Evolutionary conservation across 1,140 invertebrate species (phyloP).

Genomic region (Paraescarpia echinospica): DNA sequence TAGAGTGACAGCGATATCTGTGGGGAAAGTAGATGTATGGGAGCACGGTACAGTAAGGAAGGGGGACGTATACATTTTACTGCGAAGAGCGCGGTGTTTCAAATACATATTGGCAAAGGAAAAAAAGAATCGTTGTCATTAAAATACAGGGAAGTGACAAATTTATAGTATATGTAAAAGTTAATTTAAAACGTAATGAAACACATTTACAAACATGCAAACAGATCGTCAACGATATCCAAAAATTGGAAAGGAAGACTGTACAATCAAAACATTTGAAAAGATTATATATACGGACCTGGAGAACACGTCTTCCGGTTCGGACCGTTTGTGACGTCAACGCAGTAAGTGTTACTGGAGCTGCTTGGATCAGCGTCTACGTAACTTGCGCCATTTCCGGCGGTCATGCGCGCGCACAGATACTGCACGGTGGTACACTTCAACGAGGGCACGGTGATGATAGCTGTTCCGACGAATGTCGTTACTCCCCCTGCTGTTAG

Average conservation of each 20-base stretch:
- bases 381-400: neutral
- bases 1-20: neutral
- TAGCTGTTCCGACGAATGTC: neutral
- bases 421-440: neutral
- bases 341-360: neutral
- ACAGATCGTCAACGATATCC: neutral
- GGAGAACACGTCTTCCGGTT: neutral
- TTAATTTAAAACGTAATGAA: neutral
- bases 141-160: neutral
- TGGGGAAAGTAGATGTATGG: neutral
- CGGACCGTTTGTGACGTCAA: neutral
- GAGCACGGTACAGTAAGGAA: neutral
- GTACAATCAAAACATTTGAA: too few relatives aligned
- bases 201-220: neutral
- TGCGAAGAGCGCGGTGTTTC: neutral
- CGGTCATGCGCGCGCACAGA: neutral
- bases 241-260: neutral
- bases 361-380: neutral
- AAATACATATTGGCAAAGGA: neutral
- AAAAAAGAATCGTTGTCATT: neutral
- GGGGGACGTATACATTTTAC: neutral
- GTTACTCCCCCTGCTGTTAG: neutral
- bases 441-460: neutral
- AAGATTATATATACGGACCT: neutral
- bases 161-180: neutral